These are phyloP conservation scores for Romanomermis culicivorax DNA, from an alignment of 2,888 invertebrate genomes.

Conservation along the genomic window DNA sequence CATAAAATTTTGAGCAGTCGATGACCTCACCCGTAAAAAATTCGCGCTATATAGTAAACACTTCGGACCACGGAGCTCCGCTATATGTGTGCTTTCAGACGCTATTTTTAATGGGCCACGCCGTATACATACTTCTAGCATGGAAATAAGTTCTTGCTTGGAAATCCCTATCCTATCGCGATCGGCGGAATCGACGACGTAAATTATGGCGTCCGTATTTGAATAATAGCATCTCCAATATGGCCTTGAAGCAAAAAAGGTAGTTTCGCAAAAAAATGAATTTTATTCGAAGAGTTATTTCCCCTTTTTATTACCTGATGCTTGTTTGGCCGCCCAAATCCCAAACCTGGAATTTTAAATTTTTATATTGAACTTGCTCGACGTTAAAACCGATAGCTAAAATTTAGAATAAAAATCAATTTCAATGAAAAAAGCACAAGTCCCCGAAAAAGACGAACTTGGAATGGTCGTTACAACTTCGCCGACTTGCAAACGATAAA, in stretches of 20 bases:
- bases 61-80: no score
- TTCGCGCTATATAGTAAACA: no score
- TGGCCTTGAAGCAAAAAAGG: slow-evolving; percentile 43
- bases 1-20: no score
- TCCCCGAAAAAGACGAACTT: slow-evolving; percentile 24
- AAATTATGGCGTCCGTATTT: slow-evolving; percentile 98
- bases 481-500: slow-evolving; percentile 85
- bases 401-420: slow-evolving; percentile 29
- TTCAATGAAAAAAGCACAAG: slow-evolving; percentile 4
- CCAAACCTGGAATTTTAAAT: slow-evolving; percentile 96
- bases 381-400: slow-evolving; percentile 98
- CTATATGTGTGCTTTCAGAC: no score
- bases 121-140: slow-evolving; percentile 80
- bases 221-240: slow-evolving; percentile 99
- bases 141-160: slow-evolving; percentile 86
- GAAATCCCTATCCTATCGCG: slow-evolving; percentile 95
- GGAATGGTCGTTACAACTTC: slow-evolving; percentile 84
- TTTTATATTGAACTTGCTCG: slow-evolving; percentile 95
- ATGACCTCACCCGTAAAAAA: no score
- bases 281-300: no score
- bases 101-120: no score
- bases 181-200: slow-evolving; percentile 97
- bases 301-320: slow-evolving; percentile 70
- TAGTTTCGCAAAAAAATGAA: no score
- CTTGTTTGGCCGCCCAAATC: slow-evolving; percentile 96